phyloP scores from a whole-genome alignment of 2,888 invertebrate genomes.

The Drosophila hamatofila region DNA sequence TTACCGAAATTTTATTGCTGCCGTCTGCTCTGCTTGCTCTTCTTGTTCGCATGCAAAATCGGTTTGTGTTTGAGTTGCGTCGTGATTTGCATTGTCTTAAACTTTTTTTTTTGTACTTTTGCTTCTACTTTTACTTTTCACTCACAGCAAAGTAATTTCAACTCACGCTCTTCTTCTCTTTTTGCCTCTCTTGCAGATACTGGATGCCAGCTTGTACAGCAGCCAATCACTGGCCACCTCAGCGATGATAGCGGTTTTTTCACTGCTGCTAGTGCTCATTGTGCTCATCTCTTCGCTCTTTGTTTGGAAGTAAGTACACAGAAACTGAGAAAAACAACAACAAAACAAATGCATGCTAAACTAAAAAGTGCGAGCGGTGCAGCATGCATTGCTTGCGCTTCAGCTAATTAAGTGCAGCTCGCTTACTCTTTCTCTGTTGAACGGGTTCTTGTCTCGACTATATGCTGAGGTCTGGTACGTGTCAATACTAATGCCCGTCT shows the following conservation, averaged over 20 bases:
- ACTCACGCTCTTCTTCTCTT: constrained; percentile 82
- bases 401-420: constrained; percentile 9
- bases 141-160: constrained; percentile 39
- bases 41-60: constrained; percentile 69
- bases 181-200: constrained; percentile 89
- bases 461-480: constrained; percentile 3
- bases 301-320: constrained; percentile 93
- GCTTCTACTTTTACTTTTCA: constrained; percentile 57
- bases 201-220: constrained; percentile 94
- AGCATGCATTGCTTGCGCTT: background rate
- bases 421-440: background rate
- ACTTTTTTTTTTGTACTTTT: constrained; percentile 16
- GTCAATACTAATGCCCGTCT: constrained; percentile 9
- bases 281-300: constrained; percentile 92
- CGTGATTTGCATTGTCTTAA: constrained; percentile 59
- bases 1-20: constrained; percentile 58
- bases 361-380: background rate
- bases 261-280: constrained; percentile 91
- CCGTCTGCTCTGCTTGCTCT: constrained; percentile 19
- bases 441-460: constrained; percentile 8
- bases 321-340: background rate
- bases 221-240: constrained; percentile 94
- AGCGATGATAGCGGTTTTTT: constrained; percentile 93
- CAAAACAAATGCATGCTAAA: background rate
- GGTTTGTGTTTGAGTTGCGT: constrained; percentile 72